Base-by-base conservation (phyloP, 2,113 vertebrate species). In the Maccullochella peelii region DNA sequence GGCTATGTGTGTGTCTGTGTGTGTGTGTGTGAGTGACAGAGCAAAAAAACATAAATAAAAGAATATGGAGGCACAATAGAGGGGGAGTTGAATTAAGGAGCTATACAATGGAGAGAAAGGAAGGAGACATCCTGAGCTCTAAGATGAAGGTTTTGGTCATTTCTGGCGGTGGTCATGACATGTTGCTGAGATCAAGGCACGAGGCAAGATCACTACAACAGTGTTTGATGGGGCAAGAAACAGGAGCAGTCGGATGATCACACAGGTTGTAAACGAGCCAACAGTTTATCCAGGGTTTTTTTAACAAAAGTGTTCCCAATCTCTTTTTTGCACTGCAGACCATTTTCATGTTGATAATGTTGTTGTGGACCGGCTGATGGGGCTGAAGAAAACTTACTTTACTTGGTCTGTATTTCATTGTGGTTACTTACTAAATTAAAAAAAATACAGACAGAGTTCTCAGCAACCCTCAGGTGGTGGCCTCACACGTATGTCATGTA, bases 11-110 rank as follows among this genome's bases (percentile, higher is more conserved):
- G 20, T 14, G 33, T 79, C 44, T 73, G 50, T 70, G 12, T 81
- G 54, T 69, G 67, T 50, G 49, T 15, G 30, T 57, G 6, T 80
- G 80, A 85, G 62, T 82, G 72, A 73, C 1, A 44, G 61, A 57
- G 33, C 2, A 38, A 8, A 77, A 52, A 58, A 9, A 61, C 40
- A 61, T 63, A 33, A 33, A 33, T 33, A 33, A 33, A 33, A 33
- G 33, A 40, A 1, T 66, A 73, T 55, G 23, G 18, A 76, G 44
- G 23, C 18, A 47, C 47, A 72, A 50, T 27, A 6, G 82, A 72
- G 70, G 33, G 25, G 58, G 8, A 8, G 52, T 18, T 25, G 52
- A 83, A 65, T 44, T 18, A 63, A 77, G 36, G 30, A 4, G 2
- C 12, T 15, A 61, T 62, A 25, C 15, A 21, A 65, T 59, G 27